A percentile compares a stretch with the other conserved stretches of the same genome.
Conservation (phyloP, 2,888 invertebrate genomes). For the Drosophila maculinotata region DNA sequence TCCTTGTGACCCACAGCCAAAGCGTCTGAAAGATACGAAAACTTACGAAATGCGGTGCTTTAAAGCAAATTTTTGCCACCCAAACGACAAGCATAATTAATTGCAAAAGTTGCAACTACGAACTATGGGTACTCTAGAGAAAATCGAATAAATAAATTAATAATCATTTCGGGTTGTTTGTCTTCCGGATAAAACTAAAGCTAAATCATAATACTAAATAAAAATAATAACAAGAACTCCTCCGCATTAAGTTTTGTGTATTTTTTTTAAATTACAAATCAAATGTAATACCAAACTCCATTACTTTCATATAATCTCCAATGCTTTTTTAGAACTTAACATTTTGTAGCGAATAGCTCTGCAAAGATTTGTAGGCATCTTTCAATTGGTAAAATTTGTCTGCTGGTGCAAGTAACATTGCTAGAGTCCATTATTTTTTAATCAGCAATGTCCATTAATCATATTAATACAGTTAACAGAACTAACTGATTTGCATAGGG, state of each 20-base stretch:
- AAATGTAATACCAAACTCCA: no score
- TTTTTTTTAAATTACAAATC: no score
- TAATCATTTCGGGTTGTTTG: no score
- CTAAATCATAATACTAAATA: no score
- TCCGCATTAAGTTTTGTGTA: no score
- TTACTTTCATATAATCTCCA: no score
- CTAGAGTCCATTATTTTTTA: not conserved
- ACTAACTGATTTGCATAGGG: slow-evolving; percentile 50
- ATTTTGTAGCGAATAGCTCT: no score
- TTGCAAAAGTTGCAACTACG: slow-evolving; percentile 16
- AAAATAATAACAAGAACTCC: no score
- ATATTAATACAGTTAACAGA: slow-evolving; percentile 14
- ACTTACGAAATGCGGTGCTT: slow-evolving; percentile 39
- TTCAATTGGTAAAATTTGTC: not conserved
- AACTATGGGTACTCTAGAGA: slow-evolving; percentile 21
- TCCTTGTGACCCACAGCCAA: slow-evolving; percentile 67
- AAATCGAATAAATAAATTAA: not conserved
- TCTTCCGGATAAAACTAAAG: no score
- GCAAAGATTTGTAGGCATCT: no score
- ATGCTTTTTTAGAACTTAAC: no score
- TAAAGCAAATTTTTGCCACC: slow-evolving; percentile 21
- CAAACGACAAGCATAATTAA: slow-evolving; percentile 29
- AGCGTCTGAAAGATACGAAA: slow-evolving; percentile 41
- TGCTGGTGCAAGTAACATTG: no score
- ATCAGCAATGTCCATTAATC: slow-evolving; percentile 13